Base-by-base conservation (phyloP, 2,888 invertebrate species). In the Agrochola lota region DNA sequence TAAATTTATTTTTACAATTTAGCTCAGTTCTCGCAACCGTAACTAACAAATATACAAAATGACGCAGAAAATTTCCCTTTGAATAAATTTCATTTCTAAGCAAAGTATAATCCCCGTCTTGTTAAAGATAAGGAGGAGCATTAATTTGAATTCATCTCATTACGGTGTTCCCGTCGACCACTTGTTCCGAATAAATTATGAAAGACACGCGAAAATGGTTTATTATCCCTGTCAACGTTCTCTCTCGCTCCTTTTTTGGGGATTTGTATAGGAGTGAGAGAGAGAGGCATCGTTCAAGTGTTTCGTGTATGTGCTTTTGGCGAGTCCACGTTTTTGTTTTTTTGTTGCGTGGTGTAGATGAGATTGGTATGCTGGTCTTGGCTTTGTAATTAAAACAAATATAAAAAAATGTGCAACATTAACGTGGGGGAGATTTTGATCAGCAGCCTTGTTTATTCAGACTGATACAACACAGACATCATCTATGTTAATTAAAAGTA, bases 131-230 rank as follows among this genome's bases (percentile, higher is more conserved):
- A 91, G 91, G 89, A 89, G 88, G 84, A 88, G 91, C 91, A 91
- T 92, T 92, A 91, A 92, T 92, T 92, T 91, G 91, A 91, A 91
- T 92, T 91, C 92, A 91, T 91, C 91, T 92, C 92, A 91, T 92
- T 92, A 92, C 87, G 87, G 89, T 87, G 86, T 87, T 85, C 88
- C 89, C 88, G 88, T 77, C 89, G 88, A 90, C 90, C 90, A 91
- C 92, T 91, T 89, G 91, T 87, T 87, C 90, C 85, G 91, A 91
- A 92, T 92, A 92, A 91, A 92, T 92, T 92, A 92, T 90, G 87
- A 89, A 87, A 91, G 89, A 91, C 91, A 91, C 90, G 86, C 89
- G 86, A 90, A 91, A 91, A 90, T 90, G 90, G 87, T 91, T 91
- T 91, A 91, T 91, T 91, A 91, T 90, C 89, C 87, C 78, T 85